Evolutionary conservation across 2,113 vertebrate species (phyloP).

Genomic region (Tetrax tetrax): DNA sequence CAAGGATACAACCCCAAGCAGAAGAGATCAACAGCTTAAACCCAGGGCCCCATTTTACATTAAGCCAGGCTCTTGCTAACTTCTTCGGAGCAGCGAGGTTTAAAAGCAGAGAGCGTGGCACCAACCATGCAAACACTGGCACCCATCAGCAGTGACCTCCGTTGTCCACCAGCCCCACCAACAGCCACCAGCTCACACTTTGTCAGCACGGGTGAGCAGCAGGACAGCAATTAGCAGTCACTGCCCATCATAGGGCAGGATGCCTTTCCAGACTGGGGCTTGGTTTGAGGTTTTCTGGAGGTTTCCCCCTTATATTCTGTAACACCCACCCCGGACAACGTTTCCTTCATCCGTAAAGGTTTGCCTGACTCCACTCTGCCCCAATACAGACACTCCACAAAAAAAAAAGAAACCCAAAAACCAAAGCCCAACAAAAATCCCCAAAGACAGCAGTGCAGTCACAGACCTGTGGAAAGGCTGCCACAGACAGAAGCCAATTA

Average conservation of each 20-base stretch:
- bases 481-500: background rate
- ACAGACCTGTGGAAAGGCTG: background rate
- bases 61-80: background rate
- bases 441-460: background rate
- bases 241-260: background rate
- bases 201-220: fast-evolving
- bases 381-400: fast-evolving
- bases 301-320: background rate
- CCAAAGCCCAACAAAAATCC: too few species aligned
- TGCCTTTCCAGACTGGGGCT: fast-evolving
- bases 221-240: background rate
- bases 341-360: background rate
- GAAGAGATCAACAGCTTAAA: background rate
- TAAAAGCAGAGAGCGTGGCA: background rate
- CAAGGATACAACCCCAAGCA: background rate
- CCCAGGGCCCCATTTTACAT: background rate
- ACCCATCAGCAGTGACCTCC: fast-evolving
- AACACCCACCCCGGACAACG: fast-evolving
- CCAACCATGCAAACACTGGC: background rate
- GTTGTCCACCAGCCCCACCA: background rate
- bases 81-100: background rate
- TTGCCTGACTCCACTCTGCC: background rate
- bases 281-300: too few species aligned
- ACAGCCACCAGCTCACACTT: fast-evolving
- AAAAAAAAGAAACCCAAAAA: background rate